Evolutionary conservation across 2,797 vertebrate species (phyloP), one percentile per base, ranked within the genome.

Genomic region (Loris lydekkerianus): DNA sequence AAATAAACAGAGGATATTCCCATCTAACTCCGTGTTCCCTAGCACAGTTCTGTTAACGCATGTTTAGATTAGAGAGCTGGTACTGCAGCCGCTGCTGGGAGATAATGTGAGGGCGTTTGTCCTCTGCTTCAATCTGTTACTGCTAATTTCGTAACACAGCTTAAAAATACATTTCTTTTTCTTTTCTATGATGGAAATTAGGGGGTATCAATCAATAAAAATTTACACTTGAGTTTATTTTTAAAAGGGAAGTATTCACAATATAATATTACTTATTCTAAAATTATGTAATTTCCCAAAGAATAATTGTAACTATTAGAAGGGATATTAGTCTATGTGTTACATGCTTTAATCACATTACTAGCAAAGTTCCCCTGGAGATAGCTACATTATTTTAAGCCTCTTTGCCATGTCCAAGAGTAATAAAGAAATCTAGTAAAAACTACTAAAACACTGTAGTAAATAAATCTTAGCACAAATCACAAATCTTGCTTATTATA

Each of bases 261-360:
- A 76, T 40, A 63, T 53, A 87, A 56, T 69, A 88, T 31, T 29
- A 86, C 29, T 72, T 86, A 31, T 83, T 86, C 17, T 83, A 83
- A 56, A 89, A 73, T 69, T 43, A 21, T 75, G 9, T 25, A 91
- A 61, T 86, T 83, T 89, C 87, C n/a, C 21, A 58, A 86, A 86
- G 9, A 80, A 56, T 56, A 69, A 60, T 82, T 63, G 2, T 75
- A 91, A 80, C 76, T 82, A 53, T 63, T 81, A 49, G 63, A 93
- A 84, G 4, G 14, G 15, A 85, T 89, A 72, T 82, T 65, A 81
- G 34, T 67, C 3, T 86, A 77, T 61, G 5, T 21, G 7, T 86
- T 49, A 67, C 49, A 15, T 72, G 46, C 15, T 78, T 89, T 69
- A 83, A 37, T 89, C 5, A 34, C 31, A 83, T 49, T 5, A 72